phyloP scores from a whole-genome alignment of 2,797 vertebrate species.

The Pseudochirops corinnae region DNA sequence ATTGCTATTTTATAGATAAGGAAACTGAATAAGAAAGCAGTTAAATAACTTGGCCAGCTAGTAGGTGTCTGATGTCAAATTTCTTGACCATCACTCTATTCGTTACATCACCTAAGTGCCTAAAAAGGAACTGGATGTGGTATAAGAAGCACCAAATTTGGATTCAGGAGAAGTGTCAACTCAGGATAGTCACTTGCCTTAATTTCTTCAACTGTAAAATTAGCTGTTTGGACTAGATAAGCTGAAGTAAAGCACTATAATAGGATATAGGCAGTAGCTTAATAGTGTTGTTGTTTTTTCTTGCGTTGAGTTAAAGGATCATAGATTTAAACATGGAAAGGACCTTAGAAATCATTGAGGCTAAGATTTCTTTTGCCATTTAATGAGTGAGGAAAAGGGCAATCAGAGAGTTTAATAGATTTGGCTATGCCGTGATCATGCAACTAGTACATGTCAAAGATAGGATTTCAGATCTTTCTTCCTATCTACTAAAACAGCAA shows the following conservation, averaged over 20 bases:
- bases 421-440: neutral
- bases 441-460: neutral
- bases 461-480: neutral
- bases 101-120: neutral
- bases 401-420: neutral
- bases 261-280: neutral
- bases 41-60: neutral
- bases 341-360: neutral
- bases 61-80: neutral
- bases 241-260: neutral
- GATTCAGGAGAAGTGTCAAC: neutral
- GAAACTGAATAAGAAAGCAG: neutral
- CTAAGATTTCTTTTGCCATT: neutral
- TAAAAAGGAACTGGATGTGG: neutral
- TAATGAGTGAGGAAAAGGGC: neutral
- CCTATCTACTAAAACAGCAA: slow-evolving; percentile 20
- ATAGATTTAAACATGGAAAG: neutral
- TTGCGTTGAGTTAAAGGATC: neutral
- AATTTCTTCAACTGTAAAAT: neutral
- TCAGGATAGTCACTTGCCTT: neutral
- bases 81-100: neutral
- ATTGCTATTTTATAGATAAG: neutral
- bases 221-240: neutral
- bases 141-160: neutral
- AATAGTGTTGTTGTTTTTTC: neutral